Base-by-base conservation (phyloP, 2,888 invertebrate species). In the Ichneumoninae sp. region DNA sequence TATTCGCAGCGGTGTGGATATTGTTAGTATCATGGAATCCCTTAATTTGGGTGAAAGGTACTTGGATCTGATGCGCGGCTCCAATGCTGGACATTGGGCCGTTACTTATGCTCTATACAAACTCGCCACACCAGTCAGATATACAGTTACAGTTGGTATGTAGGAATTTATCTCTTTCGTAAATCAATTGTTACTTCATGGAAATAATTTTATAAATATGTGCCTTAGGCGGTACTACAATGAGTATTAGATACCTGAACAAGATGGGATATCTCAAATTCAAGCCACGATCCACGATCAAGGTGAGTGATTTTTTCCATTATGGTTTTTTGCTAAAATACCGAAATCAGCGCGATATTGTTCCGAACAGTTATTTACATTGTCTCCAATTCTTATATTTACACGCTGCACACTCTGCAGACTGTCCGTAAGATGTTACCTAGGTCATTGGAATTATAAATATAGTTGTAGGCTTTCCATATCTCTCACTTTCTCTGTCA, bases 91-190 rank as follows among this genome's bases (percentile, higher is more conserved):
- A 13, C 97, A 98, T 93, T 94, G 97, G 92, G 99, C 99, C 8
- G 95, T 99, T 52, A 96, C 98, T 0, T 98, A 98, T 94, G 97
- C 98, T 60, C 95, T 99, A 89, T 99, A 99, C 94, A 99, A 99
- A 95, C 95, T 99, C 88, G 96, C 96, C 40, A 98, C 98, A 8
- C 99, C 99, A 3, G 93, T 97, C 16, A 95, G 99, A 88, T 99
- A 99, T 94, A 97, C 98, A n/a, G 96, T 98, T 1, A 99, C 99
- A 70, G 93, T 99, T 92, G 98, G 97, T 97, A 95, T 94, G 93
- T 79, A 70, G 74, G 47, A 47, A 76, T 26, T 47, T 30, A 10
- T 40, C 44, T 50, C 16, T 26, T 57, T 57, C 13, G 0, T 26
- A 22, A 8, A 13, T 3, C 26, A 57, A 13, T 57, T 26, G 10